Evolutionary conservation across 2,888 invertebrate species (phyloP).

Genomic region (Hyles lineata): DNA sequence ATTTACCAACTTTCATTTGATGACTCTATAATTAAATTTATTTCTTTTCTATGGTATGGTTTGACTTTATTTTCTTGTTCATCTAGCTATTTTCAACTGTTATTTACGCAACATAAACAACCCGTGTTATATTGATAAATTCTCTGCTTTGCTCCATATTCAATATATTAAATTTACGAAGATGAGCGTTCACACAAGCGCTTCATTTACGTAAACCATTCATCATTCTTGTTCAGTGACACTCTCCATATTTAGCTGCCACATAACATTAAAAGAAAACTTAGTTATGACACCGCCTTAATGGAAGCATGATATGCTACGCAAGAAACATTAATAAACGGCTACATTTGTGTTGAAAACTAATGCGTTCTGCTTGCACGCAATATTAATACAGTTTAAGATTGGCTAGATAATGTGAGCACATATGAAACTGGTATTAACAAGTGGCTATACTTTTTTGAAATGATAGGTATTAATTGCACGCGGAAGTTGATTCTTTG

Average conservation of each 20-base stretch:
- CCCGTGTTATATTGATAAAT: background rate
- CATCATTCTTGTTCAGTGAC: background rate
- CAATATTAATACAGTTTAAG: background rate
- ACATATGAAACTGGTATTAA: too few species aligned
- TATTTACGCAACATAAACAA: background rate
- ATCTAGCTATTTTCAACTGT: background rate
- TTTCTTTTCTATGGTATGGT: background rate
- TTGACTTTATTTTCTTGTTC: background rate
- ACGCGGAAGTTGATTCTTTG: background rate
- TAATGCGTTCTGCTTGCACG: background rate
- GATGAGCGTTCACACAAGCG: background rate
- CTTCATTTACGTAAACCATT: background rate
- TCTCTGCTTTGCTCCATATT: background rate
- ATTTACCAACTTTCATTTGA: too few species aligned
- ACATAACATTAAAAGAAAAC: background rate
- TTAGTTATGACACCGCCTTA: slow-evolving; percentile 5
- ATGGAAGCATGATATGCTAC: background rate
- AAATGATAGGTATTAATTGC: background rate
- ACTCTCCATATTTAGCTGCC: background rate
- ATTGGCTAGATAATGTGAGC: background rate
- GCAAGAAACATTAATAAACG: background rate
- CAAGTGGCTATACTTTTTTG: background rate
- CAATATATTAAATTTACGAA: background rate
- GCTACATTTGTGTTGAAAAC: slow-evolving; percentile 11
- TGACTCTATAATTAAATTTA: too few species aligned